These are phyloP conservation scores for Drosophila tsacasi DNA, from an alignment of 1,140 invertebrate genomes.

Conservation along the genomic window DNA sequence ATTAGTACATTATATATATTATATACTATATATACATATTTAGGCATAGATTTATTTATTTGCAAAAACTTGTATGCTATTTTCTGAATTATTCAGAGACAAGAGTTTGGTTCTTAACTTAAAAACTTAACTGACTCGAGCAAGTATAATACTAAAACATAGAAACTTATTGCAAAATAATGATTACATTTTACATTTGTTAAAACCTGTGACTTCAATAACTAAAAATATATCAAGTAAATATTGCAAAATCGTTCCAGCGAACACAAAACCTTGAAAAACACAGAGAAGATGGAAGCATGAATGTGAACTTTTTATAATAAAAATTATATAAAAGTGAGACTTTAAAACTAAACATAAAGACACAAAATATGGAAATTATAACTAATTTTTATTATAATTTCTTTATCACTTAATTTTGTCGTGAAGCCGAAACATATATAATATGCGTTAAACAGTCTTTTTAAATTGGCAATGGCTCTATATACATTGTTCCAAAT, in stretches of 20 bases:
- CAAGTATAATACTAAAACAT: slow-evolving; percentile 3
- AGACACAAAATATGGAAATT: not conserved
- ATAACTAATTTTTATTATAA: slow-evolving; percentile 6
- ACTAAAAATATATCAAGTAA: slow-evolving; percentile 44
- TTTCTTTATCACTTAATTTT: slow-evolving; percentile 26
- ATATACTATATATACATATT: slow-evolving; percentile 8
- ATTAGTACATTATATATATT: not conserved
- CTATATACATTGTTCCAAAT: slow-evolving; percentile 56
- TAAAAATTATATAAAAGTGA: slow-evolving; percentile 1
- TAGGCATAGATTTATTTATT: not conserved
- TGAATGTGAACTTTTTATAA: slow-evolving; percentile 38
- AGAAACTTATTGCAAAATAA: slow-evolving; percentile 1
- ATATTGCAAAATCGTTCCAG: slow-evolving; percentile 62
- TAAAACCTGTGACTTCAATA: slow-evolving; percentile 7
- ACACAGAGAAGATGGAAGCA: slow-evolving; percentile 66
- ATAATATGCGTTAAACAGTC: slow-evolving; percentile 68
- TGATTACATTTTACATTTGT: slow-evolving; percentile 5
- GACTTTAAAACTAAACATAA: slow-evolving; percentile 12
- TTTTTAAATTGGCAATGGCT: slow-evolving; percentile 74
- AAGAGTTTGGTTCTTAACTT: slow-evolving; percentile 2
- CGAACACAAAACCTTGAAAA: slow-evolving; percentile 39
- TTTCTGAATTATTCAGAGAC: slow-evolving; percentile 3
- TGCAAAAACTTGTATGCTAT: not conserved
- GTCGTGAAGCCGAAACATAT: slow-evolving; percentile 23
- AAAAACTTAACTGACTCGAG: slow-evolving; percentile 8